A percentile compares a stretch with the other conserved stretches of the same genome.
These are phyloP conservation scores for Xestia ashworthii DNA, from an alignment of 2,888 invertebrate genomes.

Conservation along the genomic window DNA sequence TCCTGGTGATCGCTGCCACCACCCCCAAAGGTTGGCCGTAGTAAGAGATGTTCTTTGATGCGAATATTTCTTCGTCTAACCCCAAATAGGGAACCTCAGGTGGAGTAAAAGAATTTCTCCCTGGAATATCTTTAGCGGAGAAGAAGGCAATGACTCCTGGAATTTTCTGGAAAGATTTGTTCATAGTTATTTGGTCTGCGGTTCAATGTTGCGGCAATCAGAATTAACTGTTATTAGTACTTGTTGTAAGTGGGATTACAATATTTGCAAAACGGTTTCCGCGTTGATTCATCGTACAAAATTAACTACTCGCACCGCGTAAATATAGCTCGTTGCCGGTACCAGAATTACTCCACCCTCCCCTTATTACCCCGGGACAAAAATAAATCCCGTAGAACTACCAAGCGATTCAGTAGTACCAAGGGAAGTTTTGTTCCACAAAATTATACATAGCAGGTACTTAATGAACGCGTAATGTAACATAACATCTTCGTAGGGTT, in stretches of 20 bases:
- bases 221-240: neutral
- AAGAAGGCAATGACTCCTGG: slow-evolving; percentile 92
- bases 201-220: neutral
- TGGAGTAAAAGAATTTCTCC: slow-evolving; percentile 91
- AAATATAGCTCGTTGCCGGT: neutral
- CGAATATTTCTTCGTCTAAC: slow-evolving; percentile 88
- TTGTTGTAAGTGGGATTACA: neutral
- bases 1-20: slow-evolving; percentile 92
- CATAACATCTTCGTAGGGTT: neutral
- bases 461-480: neutral
- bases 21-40: slow-evolving; percentile 94
- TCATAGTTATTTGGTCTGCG: neutral
- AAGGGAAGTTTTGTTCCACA: too few relatives aligned
- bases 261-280: neutral
- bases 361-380: too few relatives aligned
- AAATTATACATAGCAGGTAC: neutral
- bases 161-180: slow-evolving; percentile 86
- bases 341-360: too few relatives aligned
- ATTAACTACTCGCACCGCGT: neutral
- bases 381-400: too few relatives aligned
- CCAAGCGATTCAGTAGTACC: too few relatives aligned
- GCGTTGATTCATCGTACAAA: neutral
- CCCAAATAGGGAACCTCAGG: slow-evolving; percentile 78
- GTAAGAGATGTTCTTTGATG: slow-evolving; percentile 89
- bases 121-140: slow-evolving; percentile 93